phyloP scores from a whole-genome alignment of 2,113 vertebrate genomes.

The Lethenteron reissneri region DNA sequence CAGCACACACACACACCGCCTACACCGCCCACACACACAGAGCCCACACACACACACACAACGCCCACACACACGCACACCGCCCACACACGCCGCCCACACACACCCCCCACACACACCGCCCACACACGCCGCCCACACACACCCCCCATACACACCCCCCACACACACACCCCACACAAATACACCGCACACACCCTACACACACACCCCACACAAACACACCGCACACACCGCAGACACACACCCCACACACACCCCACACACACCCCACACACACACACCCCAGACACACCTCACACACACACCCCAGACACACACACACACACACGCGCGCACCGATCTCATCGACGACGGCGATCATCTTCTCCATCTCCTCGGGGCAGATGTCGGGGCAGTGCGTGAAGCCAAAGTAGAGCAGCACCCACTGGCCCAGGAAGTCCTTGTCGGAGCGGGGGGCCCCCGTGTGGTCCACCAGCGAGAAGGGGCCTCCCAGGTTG shows the following conservation, averaged over 20 bases:
- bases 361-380: slow-evolving; percentile 89
- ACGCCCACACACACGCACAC: no score
- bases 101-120: no score
- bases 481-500: slow-evolving; percentile 67
- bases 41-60: no score
- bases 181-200: no score
- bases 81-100: no score
- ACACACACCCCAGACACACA: not conserved
- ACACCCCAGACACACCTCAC: not conserved
- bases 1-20: no score
- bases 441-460: slow-evolving; percentile 40
- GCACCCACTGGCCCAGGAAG: slow-evolving; percentile 65
- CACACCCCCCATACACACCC: no score
- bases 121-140: no score
- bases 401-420: slow-evolving; percentile 89
- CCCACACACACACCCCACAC: no score
- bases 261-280: not conserved
- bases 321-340: slow-evolving; percentile 24
- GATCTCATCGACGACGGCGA: slow-evolving; percentile 62
- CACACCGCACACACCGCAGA: not conserved
- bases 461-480: slow-evolving; percentile 43
- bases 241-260: not conserved
- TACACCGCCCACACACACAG: no score
- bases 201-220: not conserved
- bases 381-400: slow-evolving; percentile 96